A percentile compares a stretch with the other conserved stretches of the same genome.
Evolutionary conservation across 2,797 vertebrate genomes (phyloP).

Genomic region (Sphaeramia orbicularis): DNA sequence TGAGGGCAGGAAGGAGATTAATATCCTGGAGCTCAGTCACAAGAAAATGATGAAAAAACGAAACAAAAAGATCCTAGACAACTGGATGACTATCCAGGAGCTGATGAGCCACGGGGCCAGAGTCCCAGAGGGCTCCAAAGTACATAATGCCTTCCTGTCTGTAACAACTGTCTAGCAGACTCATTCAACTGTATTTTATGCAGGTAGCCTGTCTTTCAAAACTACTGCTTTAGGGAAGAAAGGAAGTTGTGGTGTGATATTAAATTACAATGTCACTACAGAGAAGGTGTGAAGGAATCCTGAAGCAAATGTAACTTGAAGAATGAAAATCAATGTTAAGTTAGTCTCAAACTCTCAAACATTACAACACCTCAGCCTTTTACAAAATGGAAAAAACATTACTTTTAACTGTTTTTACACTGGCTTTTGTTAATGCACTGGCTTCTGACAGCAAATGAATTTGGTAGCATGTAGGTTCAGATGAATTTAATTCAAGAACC

Average conservation of each 20-base stretch:
- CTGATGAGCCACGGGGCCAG: constrained; percentile 96
- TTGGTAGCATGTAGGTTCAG: constrained; percentile 64
- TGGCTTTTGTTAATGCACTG: constrained; percentile 38
- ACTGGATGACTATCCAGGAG: constrained; percentile 99
- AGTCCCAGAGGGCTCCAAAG: constrained; percentile 92
- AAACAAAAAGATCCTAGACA: constrained; percentile 98
- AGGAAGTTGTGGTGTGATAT: constrained; percentile 33
- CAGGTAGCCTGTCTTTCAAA: constrained; percentile 46
- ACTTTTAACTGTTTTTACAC: constrained; percentile 37
- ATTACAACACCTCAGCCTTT: constrained; percentile 44
- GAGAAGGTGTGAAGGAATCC: constrained; percentile 63
- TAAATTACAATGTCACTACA: constrained; percentile 15
- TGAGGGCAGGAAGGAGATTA: constrained; percentile 90
- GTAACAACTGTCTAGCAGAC: constrained; percentile 93
- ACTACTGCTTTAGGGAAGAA: constrained; percentile 30
- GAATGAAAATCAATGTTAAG: constrained; percentile 29
- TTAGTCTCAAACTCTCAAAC: constrained; percentile 13
- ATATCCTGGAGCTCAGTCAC: constrained; percentile 97
- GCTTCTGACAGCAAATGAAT: constrained; percentile 37
- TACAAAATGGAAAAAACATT: constrained; percentile 1
- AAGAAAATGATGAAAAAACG: constrained; percentile 99
- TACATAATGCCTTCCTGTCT: constrained; percentile 97
- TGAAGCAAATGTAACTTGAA: constrained; percentile 34
- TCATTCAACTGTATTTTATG: constrained; percentile 8
- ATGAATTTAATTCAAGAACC: constrained; percentile 31